These are phyloP conservation scores for Nothura maculosa DNA, from an alignment of 2,797 vertebrate genomes.

Conservation along the genomic window DNA sequence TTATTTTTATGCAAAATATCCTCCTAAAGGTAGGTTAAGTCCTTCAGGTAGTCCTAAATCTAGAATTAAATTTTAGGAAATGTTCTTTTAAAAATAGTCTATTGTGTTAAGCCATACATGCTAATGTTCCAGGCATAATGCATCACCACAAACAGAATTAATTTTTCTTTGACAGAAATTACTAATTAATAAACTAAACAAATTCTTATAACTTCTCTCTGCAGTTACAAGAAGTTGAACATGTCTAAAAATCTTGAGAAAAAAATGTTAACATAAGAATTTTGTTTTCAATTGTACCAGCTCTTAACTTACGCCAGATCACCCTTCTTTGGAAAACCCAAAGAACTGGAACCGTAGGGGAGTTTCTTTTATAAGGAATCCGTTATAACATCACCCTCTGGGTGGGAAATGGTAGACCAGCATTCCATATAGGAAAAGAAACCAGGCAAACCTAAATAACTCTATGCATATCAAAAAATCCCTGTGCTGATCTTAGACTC, in stretches of 20 bases:
- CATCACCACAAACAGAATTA: constrained; percentile 32
- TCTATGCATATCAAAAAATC: neutral
- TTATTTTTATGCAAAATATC: constrained; percentile 76
- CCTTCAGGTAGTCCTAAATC: constrained; percentile 29
- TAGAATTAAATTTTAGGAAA: constrained; percentile 72
- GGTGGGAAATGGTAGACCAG: neutral
- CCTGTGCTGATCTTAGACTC: neutral
- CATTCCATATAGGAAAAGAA: neutral
- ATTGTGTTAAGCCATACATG: constrained; percentile 54
- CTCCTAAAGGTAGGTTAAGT: constrained; percentile 62
- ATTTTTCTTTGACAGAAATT: constrained; percentile 69
- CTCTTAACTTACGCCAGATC: neutral
- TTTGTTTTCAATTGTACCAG: neutral
- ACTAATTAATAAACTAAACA: constrained; percentile 62
- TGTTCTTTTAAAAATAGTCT: constrained; percentile 21
- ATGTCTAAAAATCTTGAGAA: neutral
- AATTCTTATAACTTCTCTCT: neutral
- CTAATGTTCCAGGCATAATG: constrained; percentile 56
- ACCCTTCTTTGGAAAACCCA: neutral
- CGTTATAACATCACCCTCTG: neutral
- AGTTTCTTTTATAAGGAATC: neutral
- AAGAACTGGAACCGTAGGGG: neutral
- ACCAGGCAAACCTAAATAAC: neutral
- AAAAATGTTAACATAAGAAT: neutral
- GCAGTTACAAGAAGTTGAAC: neutral